Percentiles rank a stretch among this genome's conserved stretches.
phyloP scores from a whole-genome alignment of 2,888 invertebrate species.

The Sphaerophoria taeniata region DNA sequence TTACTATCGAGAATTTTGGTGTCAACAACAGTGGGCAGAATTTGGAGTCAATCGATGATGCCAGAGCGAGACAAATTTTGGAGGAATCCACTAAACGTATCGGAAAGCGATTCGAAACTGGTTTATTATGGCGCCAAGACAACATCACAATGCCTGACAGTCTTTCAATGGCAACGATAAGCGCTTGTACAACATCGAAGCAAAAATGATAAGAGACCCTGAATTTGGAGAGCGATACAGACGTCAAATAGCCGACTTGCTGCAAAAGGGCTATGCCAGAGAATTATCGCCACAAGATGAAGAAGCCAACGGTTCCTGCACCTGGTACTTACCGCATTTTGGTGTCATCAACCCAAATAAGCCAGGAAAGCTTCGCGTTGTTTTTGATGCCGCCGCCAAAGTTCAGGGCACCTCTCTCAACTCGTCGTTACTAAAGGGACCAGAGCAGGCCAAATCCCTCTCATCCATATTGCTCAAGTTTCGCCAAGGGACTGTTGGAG shows the following conservation, averaged over 20 bases:
- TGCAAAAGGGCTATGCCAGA: neutral
- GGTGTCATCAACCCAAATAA: neutral
- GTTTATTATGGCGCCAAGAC: slow-evolving; percentile 62
- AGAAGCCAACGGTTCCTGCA: too few species aligned
- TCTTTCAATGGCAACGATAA: slow-evolving; percentile 57
- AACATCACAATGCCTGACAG: slow-evolving; percentile 40
- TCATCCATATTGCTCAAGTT: too few species aligned
- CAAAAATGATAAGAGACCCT: slow-evolving; percentile 50
- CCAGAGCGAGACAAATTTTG: too few species aligned
- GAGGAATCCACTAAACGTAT: too few species aligned
- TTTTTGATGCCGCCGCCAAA: too few species aligned
- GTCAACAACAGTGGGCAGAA: too few species aligned
- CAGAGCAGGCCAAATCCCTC: too few species aligned
- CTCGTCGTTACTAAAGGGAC: neutral
- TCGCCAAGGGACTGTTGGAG: too few species aligned
- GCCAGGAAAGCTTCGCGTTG: too few species aligned
- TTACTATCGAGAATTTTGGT: slow-evolving; percentile 51
- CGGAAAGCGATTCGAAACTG: too few species aligned
- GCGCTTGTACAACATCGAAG: slow-evolving; percentile 53
- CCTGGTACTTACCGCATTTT: neutral
- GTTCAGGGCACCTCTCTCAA: neutral
- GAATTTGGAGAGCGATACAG: slow-evolving; percentile 49
- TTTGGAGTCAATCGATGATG: too few species aligned
- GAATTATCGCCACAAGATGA: neutral
- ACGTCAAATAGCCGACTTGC: slow-evolving; percentile 25